These are phyloP conservation scores for Argentina silus DNA, from an alignment of 2,797 vertebrate genomes.

Conservation along the genomic window DNA sequence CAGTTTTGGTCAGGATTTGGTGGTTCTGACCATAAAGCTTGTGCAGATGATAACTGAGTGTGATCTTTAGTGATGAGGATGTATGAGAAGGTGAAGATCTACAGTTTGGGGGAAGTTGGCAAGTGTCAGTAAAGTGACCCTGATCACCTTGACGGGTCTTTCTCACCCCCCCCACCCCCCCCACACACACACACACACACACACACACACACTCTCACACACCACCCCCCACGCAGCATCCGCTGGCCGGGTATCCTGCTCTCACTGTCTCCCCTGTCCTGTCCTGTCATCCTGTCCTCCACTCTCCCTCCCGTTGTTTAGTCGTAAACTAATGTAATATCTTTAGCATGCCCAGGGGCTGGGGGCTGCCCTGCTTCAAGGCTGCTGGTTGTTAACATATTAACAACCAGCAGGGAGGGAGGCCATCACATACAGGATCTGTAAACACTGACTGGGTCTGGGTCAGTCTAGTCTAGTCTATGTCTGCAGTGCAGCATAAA, in stretches of 20 bases:
- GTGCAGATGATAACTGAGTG: not conserved
- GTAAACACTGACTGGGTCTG: conserved; percentile 28
- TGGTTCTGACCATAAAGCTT: not conserved
- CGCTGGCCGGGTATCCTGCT: conserved; percentile 45
- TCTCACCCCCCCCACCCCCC: conserved; percentile 37
- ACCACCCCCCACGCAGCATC: not conserved
- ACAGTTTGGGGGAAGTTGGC: conserved; percentile 33
- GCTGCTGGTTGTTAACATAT: conserved; percentile 54
- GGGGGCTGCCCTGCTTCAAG: conserved; percentile 59
- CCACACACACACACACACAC: conserved; percentile 28
- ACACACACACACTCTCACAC: conserved; percentile 12
- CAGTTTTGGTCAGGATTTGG: not conserved
- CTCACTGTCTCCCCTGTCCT: conserved; percentile 29
- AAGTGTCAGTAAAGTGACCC: conserved; percentile 35
- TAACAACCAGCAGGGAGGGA: conserved; percentile 26
- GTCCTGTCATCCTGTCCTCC: conserved; percentile 28
- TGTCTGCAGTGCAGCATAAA: conserved; percentile 25
- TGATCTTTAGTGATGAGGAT: not conserved
- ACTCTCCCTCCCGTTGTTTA: conserved; percentile 62
- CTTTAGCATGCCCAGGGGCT: conserved; percentile 69
- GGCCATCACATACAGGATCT: conserved; percentile 46
- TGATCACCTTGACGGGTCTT: too few species aligned
- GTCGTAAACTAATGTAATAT: conserved; percentile 74
- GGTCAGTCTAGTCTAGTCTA: conserved; percentile 19
- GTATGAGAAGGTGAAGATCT: not conserved